Evolutionary conservation across 1,140 invertebrate genomes (phyloP).

Genomic region (Cherax quadricarinatus): DNA sequence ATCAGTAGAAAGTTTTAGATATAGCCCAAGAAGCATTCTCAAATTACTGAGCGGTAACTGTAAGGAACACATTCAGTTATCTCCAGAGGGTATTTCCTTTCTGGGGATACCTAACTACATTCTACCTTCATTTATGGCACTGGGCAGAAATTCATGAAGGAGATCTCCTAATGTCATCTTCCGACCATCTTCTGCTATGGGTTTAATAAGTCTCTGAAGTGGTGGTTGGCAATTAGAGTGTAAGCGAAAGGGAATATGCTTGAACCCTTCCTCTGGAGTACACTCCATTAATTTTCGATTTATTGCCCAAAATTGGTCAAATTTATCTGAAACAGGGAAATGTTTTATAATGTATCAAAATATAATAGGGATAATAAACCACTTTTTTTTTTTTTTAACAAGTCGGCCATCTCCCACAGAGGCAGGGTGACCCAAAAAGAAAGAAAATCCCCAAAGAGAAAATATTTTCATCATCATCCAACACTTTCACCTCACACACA

Average conservation of each 20-base stretch:
- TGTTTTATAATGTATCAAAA: neutral
- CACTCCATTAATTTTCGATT: slow-evolving; percentile 96
- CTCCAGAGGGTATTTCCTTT: too few species aligned
- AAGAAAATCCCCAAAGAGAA: too few species aligned
- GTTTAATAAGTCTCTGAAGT: slow-evolving; percentile 87
- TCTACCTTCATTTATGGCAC: slow-evolving; percentile 77
- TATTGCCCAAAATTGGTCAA: slow-evolving; percentile 99
- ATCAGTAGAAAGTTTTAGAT: too few species aligned
- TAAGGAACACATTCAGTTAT: too few species aligned
- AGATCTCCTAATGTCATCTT: slow-evolving; percentile 85
- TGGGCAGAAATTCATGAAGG: slow-evolving; percentile 84
- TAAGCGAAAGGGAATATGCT: slow-evolving; percentile 93
- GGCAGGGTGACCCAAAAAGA: too few species aligned
- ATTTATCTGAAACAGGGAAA: slow-evolving; percentile 86
- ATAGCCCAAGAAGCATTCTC: too few species aligned
- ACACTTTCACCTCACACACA: too few species aligned
- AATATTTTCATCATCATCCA: too few species aligned
- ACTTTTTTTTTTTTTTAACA: too few species aligned
- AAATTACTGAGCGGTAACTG: too few species aligned
- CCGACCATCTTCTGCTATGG: slow-evolving; percentile 85
- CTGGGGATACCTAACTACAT: neutral
- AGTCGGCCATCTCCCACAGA: too few species aligned
- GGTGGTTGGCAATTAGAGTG: slow-evolving; percentile 80
- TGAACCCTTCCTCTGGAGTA: slow-evolving; percentile 84
- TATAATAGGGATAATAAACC: neutral